Percentiles rank a stretch among this genome's conserved stretches.
phyloP scores from a whole-genome alignment of 2,113 vertebrate genomes.

The Mohoua ochrocephala region DNA sequence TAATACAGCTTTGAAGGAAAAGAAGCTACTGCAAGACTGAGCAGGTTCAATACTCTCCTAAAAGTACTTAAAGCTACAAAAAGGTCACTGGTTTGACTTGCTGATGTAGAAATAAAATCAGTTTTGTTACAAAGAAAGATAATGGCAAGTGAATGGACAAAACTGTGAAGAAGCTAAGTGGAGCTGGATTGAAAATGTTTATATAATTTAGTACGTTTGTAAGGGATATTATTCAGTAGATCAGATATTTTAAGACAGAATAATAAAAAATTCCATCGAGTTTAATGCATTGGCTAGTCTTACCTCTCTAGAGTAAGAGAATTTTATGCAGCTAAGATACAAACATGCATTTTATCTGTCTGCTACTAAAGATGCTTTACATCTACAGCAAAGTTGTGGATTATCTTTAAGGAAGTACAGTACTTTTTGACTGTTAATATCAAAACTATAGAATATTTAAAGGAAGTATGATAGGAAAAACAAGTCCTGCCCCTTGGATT shows the following conservation, averaged over 20 bases:
- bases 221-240: neutral
- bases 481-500: neutral
- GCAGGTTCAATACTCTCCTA: neutral
- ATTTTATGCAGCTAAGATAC: neutral
- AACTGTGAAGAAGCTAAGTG: neutral
- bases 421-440: neutral
- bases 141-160: neutral
- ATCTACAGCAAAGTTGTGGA: neutral
- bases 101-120: neutral
- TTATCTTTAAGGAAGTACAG: neutral
- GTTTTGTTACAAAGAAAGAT: neutral
- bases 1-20: neutral
- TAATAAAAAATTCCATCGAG: too few species aligned
- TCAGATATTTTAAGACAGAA: neutral
- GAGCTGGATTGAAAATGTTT: neutral
- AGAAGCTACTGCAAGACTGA: neutral
- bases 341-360: neutral
- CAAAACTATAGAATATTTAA: neutral
- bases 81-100: neutral
- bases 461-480: neutral
- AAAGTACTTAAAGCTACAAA: neutral
- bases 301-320: too few species aligned
- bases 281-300: too few species aligned
- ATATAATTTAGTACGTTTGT: neutral
- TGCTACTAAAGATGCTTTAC: neutral